Evolutionary conservation across 2,113 vertebrate species (phyloP).

Genomic region (Hippoglossus stenolepis): DNA sequence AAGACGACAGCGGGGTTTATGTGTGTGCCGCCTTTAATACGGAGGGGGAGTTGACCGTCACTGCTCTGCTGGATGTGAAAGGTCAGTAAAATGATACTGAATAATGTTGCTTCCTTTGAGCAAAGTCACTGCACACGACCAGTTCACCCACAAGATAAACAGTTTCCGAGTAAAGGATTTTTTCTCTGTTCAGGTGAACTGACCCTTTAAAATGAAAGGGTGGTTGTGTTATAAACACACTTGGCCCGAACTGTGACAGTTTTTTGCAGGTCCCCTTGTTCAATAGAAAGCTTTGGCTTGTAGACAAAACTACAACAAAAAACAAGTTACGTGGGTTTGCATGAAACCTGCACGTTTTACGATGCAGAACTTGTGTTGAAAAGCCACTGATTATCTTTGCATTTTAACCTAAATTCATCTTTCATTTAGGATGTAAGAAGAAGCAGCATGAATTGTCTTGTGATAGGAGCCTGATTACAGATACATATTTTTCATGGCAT

Average conservation of each 20-base stretch:
- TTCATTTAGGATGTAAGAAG: neutral
- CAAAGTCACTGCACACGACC: neutral
- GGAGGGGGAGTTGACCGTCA: slow-evolving; percentile 83
- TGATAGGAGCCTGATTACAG: no score
- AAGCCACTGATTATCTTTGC: neutral
- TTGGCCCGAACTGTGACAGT: neutral
- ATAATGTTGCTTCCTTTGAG: no score
- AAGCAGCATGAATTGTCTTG: neutral
- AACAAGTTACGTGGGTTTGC: neutral
- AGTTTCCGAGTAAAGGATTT: neutral
- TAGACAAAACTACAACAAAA: no score
- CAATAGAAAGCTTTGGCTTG: no score
- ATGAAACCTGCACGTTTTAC: neutral
- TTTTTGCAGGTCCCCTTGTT: no score
- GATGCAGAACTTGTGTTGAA: neutral
- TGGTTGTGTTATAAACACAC: neutral
- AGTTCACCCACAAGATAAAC: neutral
- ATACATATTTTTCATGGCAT: no score
- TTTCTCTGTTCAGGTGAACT: neutral
- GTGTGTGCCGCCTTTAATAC: slow-evolving; percentile 87
- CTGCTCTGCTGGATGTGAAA: slow-evolving; percentile 90
- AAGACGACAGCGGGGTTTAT: slow-evolving; percentile 88
- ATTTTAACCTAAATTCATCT: neutral
- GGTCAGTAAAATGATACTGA: slow-evolving; percentile 76
- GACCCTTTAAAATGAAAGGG: neutral